A percentile compares a stretch with the other conserved stretches of the same genome.
Evolutionary conservation across 2,888 invertebrate genomes (phyloP).

Genomic region (Atrina japonica): DNA sequence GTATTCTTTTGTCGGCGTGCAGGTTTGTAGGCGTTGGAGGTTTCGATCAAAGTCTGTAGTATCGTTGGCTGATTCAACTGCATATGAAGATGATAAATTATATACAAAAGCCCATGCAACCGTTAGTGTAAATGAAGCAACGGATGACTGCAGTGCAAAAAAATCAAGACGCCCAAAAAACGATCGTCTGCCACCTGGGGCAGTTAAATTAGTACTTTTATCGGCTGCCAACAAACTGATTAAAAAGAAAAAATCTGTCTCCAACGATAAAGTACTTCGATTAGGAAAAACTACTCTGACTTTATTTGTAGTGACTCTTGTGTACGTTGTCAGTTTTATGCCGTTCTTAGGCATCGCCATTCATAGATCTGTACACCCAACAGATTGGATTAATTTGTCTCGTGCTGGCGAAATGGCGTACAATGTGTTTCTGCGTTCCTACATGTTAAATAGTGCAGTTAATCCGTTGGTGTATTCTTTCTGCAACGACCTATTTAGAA

Average conservation of each 20-base stretch:
- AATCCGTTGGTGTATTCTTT: conserved; percentile 70
- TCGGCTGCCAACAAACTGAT: conserved; percentile 19
- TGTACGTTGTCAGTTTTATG: conserved; percentile 66
- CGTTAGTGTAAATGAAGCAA: neutral
- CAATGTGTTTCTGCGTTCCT: conserved; percentile 64
- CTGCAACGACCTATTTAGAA: conserved; percentile 62
- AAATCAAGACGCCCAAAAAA: neutral
- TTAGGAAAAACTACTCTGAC: conserved; percentile 65
- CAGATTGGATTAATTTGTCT: conserved; percentile 44
- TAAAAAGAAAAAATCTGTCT: conserved; percentile 20
- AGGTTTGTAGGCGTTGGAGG: conserved; percentile 52
- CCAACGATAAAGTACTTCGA: conserved; percentile 34
- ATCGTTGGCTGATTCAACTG: conserved; percentile 18
- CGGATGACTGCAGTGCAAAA: neutral
- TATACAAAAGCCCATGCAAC: too few species aligned
- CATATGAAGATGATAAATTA: conserved; percentile 31
- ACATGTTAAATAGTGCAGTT: conserved; percentile 66
- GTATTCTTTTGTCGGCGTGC: conserved; percentile 56
- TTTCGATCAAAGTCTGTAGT: conserved; percentile 37
- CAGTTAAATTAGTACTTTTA: conserved; percentile 26
- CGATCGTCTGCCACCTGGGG: conserved; percentile 21
- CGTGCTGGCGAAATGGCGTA: conserved; percentile 50
- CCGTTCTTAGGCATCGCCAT: conserved; percentile 67
- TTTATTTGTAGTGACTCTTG: conserved; percentile 66
- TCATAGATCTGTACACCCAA: conserved; percentile 55